These are phyloP conservation scores for Drosophila lacteicornis DNA, from an alignment of 1,140 invertebrate genomes.

Conservation along the genomic window DNA sequence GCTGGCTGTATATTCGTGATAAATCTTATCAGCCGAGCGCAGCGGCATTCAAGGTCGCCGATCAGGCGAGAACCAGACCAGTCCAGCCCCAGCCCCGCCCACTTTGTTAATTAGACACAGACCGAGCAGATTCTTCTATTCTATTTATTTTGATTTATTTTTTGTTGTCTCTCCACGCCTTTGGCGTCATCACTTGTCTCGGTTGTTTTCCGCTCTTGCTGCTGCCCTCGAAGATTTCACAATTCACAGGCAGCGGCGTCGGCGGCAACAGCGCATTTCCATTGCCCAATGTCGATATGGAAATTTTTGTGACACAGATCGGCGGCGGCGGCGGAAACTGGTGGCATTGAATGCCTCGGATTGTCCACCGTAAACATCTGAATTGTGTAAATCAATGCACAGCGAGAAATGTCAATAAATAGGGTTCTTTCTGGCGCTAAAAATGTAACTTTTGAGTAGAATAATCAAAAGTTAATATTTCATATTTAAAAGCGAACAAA, in stretches of 20 bases:
- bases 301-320: slow-evolving; percentile 69
- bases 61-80: slow-evolving; percentile 32
- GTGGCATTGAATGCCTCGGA: slow-evolving; percentile 55
- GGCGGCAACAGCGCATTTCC: slow-evolving; percentile 32
- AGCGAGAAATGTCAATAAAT: background rate
- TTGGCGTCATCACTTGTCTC: slow-evolving; percentile 50
- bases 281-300: slow-evolving; percentile 62
- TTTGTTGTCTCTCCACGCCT: slow-evolving; percentile 13
- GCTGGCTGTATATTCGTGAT: slow-evolving; percentile 13
- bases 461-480: background rate
- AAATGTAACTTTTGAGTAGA: background rate
- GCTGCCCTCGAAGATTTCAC: slow-evolving; percentile 53
- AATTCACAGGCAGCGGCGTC: slow-evolving; percentile 24
- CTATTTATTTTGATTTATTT: slow-evolving; percentile 35
- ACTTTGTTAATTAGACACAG: slow-evolving; percentile 37
- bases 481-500: background rate
- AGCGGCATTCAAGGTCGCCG: slow-evolving; percentile 27
- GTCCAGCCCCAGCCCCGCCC: slow-evolving; percentile 29
- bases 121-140: slow-evolving; percentile 21
- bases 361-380: slow-evolving; percentile 29
- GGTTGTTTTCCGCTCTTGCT: slow-evolving; percentile 25
- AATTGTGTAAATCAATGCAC: slow-evolving; percentile 39
- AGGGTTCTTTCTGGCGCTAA: background rate
- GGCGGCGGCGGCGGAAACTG: slow-evolving; percentile 44
- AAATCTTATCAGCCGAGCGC: slow-evolving; percentile 36